Evolutionary conservation across 2,113 vertebrate genomes (phyloP).

Genomic region (Oostethus manadensis): DNA sequence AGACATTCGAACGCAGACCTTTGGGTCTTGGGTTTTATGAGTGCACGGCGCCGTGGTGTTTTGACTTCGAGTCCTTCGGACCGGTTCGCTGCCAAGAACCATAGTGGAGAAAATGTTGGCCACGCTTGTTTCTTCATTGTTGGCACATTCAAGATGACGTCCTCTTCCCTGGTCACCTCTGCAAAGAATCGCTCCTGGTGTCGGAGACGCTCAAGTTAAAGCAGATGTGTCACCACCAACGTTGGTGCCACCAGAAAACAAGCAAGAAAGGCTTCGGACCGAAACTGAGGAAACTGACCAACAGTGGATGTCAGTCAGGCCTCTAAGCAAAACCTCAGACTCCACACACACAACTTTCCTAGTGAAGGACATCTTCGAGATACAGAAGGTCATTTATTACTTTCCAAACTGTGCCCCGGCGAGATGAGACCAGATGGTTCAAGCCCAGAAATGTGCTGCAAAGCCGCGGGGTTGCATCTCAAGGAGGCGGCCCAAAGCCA

Average conservation of each 20-base stretch:
- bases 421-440: slow-evolving; percentile 52
- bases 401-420: slow-evolving; percentile 8
- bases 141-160: not conserved
- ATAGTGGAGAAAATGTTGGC: slow-evolving; percentile 5
- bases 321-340: not conserved
- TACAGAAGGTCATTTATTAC: slow-evolving; percentile 29
- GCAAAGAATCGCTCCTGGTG: no score
- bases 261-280: no score
- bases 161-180: no score
- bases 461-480: slow-evolving; percentile 35
- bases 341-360: slow-evolving; percentile 1
- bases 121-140: not conserved
- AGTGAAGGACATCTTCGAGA: slow-evolving; percentile 31
- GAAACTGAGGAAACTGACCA: no score
- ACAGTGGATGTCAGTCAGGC: no score
- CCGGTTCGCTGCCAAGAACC: not conserved
- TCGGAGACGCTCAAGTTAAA: no score
- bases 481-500: not conserved
- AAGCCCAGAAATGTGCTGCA: slow-evolving; percentile 17
- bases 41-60: slow-evolving; percentile 40
- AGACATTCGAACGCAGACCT: slow-evolving; percentile 17
- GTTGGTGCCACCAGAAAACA: no score
- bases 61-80: slow-evolving; percentile 31
- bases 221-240: no score
- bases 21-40: slow-evolving; percentile 37